Conservation (phyloP, 2,888 invertebrate genomes). For the Drosophila affinis region DNA sequence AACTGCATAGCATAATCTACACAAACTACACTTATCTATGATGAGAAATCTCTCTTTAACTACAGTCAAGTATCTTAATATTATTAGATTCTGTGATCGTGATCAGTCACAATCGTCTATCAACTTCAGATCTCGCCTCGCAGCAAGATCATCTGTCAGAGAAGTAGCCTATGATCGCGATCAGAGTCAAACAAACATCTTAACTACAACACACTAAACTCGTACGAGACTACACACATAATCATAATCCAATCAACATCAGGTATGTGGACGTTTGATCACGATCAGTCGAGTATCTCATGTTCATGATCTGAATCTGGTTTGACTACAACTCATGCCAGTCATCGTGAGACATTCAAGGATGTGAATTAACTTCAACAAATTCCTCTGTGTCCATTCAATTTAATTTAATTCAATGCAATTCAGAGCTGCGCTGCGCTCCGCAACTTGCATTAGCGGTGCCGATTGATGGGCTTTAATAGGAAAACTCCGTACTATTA, state of each 20-base stretch:
- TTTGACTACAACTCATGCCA: slow-evolving; percentile 24
- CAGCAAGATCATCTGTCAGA: neutral
- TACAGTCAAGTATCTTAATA: neutral
- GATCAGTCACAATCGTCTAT: neutral
- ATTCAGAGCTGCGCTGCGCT: neutral
- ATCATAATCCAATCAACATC: neutral
- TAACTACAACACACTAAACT: neutral
- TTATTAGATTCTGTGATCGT: neutral
- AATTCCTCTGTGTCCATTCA: neutral
- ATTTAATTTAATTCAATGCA: neutral
- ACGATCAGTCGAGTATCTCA: slow-evolving; percentile 42
- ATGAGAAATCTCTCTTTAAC: neutral
- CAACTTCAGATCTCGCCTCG: neutral
- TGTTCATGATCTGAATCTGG: slow-evolving; percentile 27
- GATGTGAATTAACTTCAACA: neutral
- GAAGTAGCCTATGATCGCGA: neutral
- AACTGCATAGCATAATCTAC: neutral
- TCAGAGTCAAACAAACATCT: neutral
- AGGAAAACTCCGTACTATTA: neutral
- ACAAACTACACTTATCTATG: neutral
- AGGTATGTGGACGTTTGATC: slow-evolving; percentile 4
- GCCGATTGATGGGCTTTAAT: neutral
- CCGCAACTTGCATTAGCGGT: neutral
- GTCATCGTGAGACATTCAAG: neutral
- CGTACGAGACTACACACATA: neutral